phyloP scores from a whole-genome alignment of 1,140 invertebrate genomes.

The Metopolophium dirhodum region DNA sequence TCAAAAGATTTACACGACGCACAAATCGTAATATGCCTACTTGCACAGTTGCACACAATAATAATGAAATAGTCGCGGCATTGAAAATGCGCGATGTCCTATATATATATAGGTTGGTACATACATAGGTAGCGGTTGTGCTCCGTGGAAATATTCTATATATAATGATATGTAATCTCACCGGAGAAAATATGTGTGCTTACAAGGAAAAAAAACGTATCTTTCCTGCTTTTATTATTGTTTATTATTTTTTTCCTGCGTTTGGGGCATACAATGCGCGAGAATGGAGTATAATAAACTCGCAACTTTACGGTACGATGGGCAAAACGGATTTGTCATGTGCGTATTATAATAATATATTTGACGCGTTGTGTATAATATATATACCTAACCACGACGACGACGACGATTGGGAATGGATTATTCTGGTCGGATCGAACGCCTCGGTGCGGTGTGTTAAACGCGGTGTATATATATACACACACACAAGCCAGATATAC shows the following conservation, averaged over 20 bases:
- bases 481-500: background rate
- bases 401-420: constrained; percentile 7
- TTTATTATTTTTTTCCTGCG: background rate
- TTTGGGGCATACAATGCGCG: constrained; percentile 1
- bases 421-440: constrained; percentile 35
- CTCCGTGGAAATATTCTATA: background rate
- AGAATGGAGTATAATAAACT: constrained; percentile 38
- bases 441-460: background rate
- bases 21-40: background rate
- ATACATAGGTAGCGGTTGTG: background rate
- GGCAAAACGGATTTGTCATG: constrained; percentile 54
- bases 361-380: background rate
- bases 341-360: background rate
- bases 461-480: background rate
- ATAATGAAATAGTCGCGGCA: background rate
- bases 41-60: background rate
- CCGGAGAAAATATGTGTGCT: background rate
- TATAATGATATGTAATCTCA: background rate
- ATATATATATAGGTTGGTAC: too few species aligned
- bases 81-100: background rate
- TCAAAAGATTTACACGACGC: background rate
- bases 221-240: background rate
- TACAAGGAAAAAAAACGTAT: background rate
- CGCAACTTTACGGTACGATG: constrained; percentile 48
- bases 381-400: background rate